Evolutionary conservation across 2,888 invertebrate genomes (phyloP).

Genomic region (Morpho achilles): DNA sequence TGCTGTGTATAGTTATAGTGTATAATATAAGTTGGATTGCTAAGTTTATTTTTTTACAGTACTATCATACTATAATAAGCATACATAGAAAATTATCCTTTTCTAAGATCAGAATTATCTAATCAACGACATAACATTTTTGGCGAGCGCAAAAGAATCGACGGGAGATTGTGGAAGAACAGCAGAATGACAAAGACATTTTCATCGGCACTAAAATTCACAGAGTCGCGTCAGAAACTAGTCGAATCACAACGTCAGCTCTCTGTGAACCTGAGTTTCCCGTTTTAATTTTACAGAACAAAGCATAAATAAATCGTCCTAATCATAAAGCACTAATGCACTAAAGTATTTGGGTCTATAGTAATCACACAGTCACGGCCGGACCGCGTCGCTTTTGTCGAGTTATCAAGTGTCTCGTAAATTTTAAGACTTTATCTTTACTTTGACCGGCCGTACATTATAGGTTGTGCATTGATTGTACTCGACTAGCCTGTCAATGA

Average conservation of each 20-base stretch:
- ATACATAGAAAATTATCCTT: neutral
- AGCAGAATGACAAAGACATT: too few relatives aligned
- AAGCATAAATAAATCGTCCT: slow-evolving; percentile 4
- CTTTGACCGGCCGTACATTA: slow-evolving; percentile 12
- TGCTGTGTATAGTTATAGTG: too few relatives aligned
- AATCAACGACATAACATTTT: neutral
- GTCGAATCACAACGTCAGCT: too few relatives aligned
- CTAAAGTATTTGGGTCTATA: slow-evolving; percentile 10
- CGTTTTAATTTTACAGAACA: neutral
- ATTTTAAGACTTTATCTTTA: slow-evolving; percentile 19
- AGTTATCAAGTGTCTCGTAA: slow-evolving; percentile 23
- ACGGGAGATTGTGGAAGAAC: too few relatives aligned
- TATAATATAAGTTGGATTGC: too few relatives aligned
- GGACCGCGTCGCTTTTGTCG: slow-evolving; percentile 17
- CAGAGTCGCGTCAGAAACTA: too few relatives aligned
- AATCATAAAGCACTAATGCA: slow-evolving; percentile 13
- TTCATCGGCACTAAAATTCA: too few relatives aligned
- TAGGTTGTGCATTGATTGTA: slow-evolving; percentile 9
- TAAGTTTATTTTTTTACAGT: too few relatives aligned
- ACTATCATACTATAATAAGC: neutral
- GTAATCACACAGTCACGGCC: slow-evolving; percentile 20
- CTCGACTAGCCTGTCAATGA: slow-evolving; percentile 9
- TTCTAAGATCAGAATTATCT: neutral
- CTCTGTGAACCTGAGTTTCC: too few relatives aligned
- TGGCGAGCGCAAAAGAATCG: too few relatives aligned